Conservation (phyloP, 2,113 vertebrate species). For the Ahaetulla prasina region DNA sequence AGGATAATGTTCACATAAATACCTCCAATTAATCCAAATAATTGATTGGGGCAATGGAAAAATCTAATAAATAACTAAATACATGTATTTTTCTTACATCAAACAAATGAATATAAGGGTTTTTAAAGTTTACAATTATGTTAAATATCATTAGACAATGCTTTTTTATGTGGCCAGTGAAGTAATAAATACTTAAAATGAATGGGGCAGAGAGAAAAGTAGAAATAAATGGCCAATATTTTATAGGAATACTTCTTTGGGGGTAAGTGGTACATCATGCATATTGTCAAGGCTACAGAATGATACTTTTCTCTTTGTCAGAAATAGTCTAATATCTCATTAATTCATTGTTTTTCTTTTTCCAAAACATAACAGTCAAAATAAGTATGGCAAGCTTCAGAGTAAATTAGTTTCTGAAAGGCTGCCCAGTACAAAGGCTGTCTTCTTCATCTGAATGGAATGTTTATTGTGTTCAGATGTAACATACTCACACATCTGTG, state of each 20-base stretch:
- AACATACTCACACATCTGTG: conserved; percentile 17
- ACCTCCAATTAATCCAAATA: background rate
- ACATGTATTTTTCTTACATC: background rate
- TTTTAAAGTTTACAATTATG: background rate
- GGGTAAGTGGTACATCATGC: background rate
- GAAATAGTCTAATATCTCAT: background rate
- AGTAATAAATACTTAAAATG: background rate
- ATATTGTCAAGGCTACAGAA: background rate
- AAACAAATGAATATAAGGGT: background rate
- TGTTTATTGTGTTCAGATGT: conserved; percentile 18
- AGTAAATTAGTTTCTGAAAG: conserved; percentile 15
- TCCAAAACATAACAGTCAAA: background rate
- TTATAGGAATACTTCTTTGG: background rate
- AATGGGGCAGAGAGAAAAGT: background rate
- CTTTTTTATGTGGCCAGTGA: background rate
- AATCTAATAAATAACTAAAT: background rate
- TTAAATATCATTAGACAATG: background rate
- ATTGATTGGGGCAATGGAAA: background rate
- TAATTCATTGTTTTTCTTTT: conserved; percentile 23
- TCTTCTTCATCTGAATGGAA: conserved; percentile 1
- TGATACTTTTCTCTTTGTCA: conserved; percentile 4
- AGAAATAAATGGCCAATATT: background rate
- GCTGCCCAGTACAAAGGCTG: background rate
- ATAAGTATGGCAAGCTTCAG: background rate
- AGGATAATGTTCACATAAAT: background rate